Conservation (phyloP, 2,797 vertebrate species). For the Macroramphosus scolopax region DNA sequence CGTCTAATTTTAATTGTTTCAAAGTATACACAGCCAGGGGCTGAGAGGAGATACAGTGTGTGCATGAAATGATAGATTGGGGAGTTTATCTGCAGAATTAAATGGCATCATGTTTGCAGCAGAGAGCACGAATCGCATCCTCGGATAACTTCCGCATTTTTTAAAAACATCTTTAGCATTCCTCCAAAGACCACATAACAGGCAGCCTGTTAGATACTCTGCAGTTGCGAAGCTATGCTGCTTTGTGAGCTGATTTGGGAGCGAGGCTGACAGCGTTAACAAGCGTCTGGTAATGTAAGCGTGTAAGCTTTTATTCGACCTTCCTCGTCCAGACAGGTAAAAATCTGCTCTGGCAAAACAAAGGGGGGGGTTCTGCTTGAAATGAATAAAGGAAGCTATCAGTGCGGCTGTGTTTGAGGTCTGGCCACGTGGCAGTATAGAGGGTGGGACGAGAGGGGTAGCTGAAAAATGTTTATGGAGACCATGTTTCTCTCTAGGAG, state of each 20-base stretch:
- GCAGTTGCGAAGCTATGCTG: conserved; percentile 36
- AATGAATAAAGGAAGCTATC: conserved; percentile 49
- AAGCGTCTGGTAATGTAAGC: conserved; percentile 47
- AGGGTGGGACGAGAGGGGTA: too few relatives aligned
- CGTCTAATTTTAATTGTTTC: conserved; percentile 9
- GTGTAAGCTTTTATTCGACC: conserved; percentile 43
- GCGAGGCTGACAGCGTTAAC: conserved; percentile 51
- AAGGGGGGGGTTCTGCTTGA: conserved; percentile 30
- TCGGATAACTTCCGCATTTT: conserved; percentile 42
- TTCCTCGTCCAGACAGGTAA: conserved; percentile 43
- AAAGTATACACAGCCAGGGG: conserved; percentile 5
- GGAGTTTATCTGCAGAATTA: conserved; percentile 36
- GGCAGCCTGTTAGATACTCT: conserved; percentile 53
- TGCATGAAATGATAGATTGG: conserved; percentile 21
- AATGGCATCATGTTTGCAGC: conserved; percentile 41
- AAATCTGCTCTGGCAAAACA: conserved; percentile 42
- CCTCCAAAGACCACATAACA: conserved; percentile 53
- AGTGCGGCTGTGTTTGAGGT: conserved; percentile 37
- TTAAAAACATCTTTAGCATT: conserved; percentile 51
- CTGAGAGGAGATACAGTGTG: conserved; percentile 9
- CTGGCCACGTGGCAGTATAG: conserved; percentile 32
- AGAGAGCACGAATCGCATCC: conserved; percentile 44
- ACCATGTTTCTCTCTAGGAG: conserved; percentile 73
- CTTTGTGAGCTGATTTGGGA: conserved; percentile 32
- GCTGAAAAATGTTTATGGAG: conserved; percentile 66